phyloP scores from a whole-genome alignment of 1,140 invertebrate species.

The Berghia stephanieae region DNA sequence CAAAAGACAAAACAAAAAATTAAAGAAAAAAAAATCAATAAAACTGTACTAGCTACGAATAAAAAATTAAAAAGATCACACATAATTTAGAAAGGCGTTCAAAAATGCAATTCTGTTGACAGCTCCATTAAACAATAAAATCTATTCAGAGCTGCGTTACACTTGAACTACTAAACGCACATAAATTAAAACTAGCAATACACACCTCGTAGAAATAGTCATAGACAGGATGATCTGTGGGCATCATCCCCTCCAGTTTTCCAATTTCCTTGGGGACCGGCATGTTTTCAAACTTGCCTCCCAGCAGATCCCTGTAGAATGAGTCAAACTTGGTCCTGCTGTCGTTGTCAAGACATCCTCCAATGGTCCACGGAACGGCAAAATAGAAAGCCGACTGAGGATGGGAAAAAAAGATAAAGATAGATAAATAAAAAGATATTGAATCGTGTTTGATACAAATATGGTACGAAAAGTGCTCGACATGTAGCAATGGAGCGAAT shows the following conservation, averaged over 20 bases:
- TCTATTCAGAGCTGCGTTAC: neutral
- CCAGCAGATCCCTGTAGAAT: constrained; percentile 61
- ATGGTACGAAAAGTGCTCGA: too few species aligned
- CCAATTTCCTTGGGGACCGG: constrained; percentile 74
- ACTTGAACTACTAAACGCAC: neutral
- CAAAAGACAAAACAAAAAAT: too few species aligned
- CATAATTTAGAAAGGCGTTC: too few species aligned
- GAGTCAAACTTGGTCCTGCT: constrained; percentile 62
- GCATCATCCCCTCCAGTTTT: constrained; percentile 74
- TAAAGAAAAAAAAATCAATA: too few species aligned
- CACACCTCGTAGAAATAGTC: constrained; percentile 83
- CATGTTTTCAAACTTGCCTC: constrained; percentile 70
- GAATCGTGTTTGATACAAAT: too few species aligned
- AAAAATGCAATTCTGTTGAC: too few species aligned
- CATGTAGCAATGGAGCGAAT: too few species aligned
- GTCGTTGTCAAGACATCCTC: constrained; percentile 59
- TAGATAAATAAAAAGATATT: too few species aligned
- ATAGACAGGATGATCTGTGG: constrained; percentile 76
- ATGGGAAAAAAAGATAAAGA: neutral
- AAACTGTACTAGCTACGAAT: too few species aligned
- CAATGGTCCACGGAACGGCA: constrained; percentile 64
- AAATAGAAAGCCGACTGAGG: constrained; percentile 57
- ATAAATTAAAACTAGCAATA: neutral
- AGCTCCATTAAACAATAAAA: neutral
- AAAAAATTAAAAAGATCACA: too few species aligned